Evolutionary conservation across 2,797 vertebrate species (phyloP).

Genomic region (Rhynchonycteris naso): DNA sequence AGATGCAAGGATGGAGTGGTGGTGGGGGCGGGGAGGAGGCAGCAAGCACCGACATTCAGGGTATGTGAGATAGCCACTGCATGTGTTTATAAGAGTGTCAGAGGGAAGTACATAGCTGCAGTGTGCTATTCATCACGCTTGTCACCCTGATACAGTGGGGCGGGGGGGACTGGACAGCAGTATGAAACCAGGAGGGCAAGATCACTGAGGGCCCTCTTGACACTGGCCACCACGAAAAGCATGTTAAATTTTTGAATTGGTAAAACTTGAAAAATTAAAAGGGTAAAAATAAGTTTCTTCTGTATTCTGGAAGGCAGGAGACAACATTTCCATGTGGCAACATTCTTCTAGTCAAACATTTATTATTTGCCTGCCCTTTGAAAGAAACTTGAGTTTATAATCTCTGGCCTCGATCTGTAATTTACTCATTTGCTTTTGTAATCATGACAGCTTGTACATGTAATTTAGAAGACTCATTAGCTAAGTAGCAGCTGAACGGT

Average conservation of each 20-base stretch:
- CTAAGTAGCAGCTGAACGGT: not conserved
- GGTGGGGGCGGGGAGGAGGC: not conserved
- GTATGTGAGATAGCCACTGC: not conserved
- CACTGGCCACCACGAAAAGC: not conserved
- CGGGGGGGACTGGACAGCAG: not conserved
- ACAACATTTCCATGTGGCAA: not conserved
- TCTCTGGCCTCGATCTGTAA: not conserved
- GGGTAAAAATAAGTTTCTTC: slow-evolving; percentile 29
- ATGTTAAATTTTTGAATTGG: slow-evolving; percentile 9
- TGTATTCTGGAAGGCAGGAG: not conserved
- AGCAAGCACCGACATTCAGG: not conserved
- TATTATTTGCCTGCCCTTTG: not conserved
- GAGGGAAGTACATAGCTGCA: not conserved
- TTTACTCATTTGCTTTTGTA: not conserved
- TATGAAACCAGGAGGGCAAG: not conserved
- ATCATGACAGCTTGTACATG: not conserved
- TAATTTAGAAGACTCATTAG: not conserved
- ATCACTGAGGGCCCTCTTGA: not conserved
- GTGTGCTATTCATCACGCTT: not conserved
- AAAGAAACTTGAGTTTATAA: not conserved
- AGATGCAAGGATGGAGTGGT: not conserved
- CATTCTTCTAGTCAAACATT: not conserved
- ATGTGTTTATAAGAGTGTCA: not conserved
- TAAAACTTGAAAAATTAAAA: slow-evolving; percentile 34
- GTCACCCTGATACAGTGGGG: not conserved